Conservation (phyloP, 2,113 vertebrate genomes). For the Gobiocypris rarus region DNA sequence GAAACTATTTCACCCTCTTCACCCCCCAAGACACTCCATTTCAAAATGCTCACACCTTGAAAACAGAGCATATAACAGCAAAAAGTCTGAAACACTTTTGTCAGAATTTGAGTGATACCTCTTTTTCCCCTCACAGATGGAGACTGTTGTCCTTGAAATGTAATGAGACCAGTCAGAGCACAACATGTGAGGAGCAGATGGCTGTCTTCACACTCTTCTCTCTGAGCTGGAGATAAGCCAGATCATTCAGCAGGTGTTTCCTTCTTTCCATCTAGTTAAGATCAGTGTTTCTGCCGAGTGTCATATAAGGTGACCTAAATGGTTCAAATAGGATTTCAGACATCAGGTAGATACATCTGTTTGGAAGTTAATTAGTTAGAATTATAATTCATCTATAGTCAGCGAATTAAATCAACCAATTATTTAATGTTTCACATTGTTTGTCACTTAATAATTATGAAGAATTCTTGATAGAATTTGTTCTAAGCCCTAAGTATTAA, state of each 20-base stretch:
- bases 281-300: neutral
- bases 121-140: conserved; percentile 33
- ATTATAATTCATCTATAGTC: neutral
- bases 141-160: conserved; percentile 56
- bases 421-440: neutral
- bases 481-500: neutral
- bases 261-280: conserved; percentile 26
- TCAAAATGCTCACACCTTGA: neutral
- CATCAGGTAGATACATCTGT: conserved; percentile 5
- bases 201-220: conserved; percentile 43
- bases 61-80: neutral
- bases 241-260: conserved; percentile 47
- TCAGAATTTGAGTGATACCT: conserved; percentile 20
- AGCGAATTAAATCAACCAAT: neutral
- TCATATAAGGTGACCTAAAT: neutral
- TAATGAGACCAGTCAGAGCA: conserved; percentile 48
- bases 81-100: neutral
- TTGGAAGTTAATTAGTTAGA: neutral
- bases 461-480: neutral
- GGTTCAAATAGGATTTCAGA: neutral
- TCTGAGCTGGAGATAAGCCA: conserved; percentile 40
- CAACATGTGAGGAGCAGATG: conserved; percentile 59
- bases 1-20: neutral
- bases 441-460: neutral
- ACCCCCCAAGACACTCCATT: neutral